These are phyloP conservation scores for Parotocinclus haroldoi DNA, from an alignment of 2,797 vertebrate genomes.

Conservation along the genomic window DNA sequence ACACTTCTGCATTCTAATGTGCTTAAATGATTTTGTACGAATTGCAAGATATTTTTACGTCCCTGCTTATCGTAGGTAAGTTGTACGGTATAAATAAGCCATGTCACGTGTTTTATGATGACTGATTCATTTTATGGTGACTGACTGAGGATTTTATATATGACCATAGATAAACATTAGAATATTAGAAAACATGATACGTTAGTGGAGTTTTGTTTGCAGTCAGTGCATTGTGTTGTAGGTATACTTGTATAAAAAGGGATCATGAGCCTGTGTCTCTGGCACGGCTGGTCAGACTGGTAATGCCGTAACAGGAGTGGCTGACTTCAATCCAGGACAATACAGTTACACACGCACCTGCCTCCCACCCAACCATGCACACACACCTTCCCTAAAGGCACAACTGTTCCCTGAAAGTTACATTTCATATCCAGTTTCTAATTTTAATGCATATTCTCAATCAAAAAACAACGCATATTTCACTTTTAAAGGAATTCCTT, in stretches of 20 bases:
- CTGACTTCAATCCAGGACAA: conserved; percentile 49
- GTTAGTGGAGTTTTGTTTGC: conserved; percentile 29
- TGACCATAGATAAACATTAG: not conserved
- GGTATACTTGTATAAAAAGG: conserved; percentile 41
- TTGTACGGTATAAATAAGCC: too few relatives aligned
- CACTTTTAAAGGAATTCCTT: not conserved
- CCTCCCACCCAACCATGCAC: conserved; percentile 41
- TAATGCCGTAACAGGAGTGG: conserved; percentile 61
- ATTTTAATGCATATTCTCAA: not conserved
- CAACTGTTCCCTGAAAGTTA: conserved; percentile 43
- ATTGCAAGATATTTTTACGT: not conserved
- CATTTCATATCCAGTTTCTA: conserved; percentile 27
- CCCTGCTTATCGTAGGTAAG: too few relatives aligned
- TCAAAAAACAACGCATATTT: conserved; percentile 2
- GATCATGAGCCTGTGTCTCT: conserved; percentile 62
- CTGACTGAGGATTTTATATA: not conserved
- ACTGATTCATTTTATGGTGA: not conserved
- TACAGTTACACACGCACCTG: conserved; percentile 34
- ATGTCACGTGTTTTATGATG: not conserved
- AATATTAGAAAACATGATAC: conserved; percentile 32
- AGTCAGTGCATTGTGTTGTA: conserved; percentile 38
- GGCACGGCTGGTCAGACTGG: conserved; percentile 71
- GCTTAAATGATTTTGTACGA: too few relatives aligned
- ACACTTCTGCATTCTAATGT: not conserved
- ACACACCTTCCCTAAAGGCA: conserved; percentile 45